Conservation (phyloP, 2,888 invertebrate genomes). For the Acleris literana region DNA sequence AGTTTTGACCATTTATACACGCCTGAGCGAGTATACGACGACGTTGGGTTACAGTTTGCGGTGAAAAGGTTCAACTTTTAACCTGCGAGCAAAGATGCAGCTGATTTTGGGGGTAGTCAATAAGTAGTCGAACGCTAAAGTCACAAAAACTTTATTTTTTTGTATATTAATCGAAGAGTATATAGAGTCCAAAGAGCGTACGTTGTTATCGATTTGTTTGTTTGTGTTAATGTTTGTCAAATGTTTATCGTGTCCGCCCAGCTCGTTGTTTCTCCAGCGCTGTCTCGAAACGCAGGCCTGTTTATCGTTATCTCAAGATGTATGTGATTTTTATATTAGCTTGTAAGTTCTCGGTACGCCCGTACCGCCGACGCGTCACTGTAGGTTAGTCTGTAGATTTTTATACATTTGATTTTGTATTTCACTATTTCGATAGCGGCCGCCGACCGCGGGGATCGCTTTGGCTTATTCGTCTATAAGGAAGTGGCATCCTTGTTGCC, state of each 20-base stretch:
- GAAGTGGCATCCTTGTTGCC: slow-evolving; percentile 65
- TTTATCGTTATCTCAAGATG: slow-evolving; percentile 78
- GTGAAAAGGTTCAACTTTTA: not conserved
- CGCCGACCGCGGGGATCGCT: slow-evolving; percentile 61
- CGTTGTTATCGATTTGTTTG: slow-evolving; percentile 62
- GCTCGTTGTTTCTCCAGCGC: slow-evolving; percentile 72
- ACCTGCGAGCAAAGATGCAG: slow-evolving; percentile 17
- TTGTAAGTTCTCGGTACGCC: slow-evolving; percentile 58
- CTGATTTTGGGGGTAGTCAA: slow-evolving; percentile 42
- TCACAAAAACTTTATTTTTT: slow-evolving; percentile 60
- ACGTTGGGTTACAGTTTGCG: too few relatives aligned
- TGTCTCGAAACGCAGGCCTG: slow-evolving; percentile 70
- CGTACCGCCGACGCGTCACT: slow-evolving; percentile 43
- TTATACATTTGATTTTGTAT: slow-evolving; percentile 42
- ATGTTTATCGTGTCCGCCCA: slow-evolving; percentile 68
- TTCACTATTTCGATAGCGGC: slow-evolving; percentile 34
- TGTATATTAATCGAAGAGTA: slow-evolving; percentile 53
- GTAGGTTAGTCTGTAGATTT: slow-evolving; percentile 55
- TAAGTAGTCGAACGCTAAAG: slow-evolving; percentile 65
- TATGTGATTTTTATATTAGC: slow-evolving; percentile 77
- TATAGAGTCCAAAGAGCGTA: slow-evolving; percentile 73
- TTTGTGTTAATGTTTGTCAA: slow-evolving; percentile 54
- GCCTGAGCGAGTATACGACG: too few relatives aligned
- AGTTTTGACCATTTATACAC: too few relatives aligned
- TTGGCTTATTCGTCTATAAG: slow-evolving; percentile 75